A percentile compares a stretch with the other conserved stretches of the same genome.
These are phyloP conservation scores for Hapalemur alaotrensis DNA, from an alignment of 2,797 vertebrate genomes.

Conservation along the genomic window DNA sequence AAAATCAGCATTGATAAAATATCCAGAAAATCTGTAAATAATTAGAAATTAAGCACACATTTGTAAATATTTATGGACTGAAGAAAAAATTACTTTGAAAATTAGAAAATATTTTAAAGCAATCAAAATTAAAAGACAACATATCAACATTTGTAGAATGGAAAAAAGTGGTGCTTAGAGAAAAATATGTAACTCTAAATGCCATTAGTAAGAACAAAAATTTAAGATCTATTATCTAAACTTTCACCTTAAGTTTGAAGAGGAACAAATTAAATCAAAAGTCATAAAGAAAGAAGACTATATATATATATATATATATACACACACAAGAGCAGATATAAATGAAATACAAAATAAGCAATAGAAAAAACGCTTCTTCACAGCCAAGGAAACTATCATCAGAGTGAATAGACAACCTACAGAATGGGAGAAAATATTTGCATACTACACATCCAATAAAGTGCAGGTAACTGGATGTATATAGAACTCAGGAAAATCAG, in stretches of 20 bases:
- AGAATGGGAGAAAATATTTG: too few species aligned
- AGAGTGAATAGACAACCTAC: too few species aligned
- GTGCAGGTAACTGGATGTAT: too few species aligned
- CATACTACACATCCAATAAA: too few species aligned
- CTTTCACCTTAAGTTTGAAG: not conserved
- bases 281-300: not conserved
- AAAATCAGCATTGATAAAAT: not conserved
- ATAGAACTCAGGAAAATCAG: too few species aligned
- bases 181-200: not conserved
- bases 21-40: not conserved
- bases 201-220: not conserved
- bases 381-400: too few species aligned
- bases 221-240: not conserved
- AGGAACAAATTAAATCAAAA: not conserved
- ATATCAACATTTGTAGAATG: not conserved
- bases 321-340: not conserved
- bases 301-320: not conserved
- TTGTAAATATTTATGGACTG: not conserved
- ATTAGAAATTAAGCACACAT: not conserved
- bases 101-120: not conserved
- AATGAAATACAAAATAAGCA: not conserved
- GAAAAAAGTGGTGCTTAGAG: not conserved
- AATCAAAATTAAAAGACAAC: not conserved
- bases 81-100: not conserved
- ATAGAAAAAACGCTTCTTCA: not conserved